Base-by-base conservation (phyloP, 1,140 invertebrate species). In the Stenopsyche tienmushanensis region DNA sequence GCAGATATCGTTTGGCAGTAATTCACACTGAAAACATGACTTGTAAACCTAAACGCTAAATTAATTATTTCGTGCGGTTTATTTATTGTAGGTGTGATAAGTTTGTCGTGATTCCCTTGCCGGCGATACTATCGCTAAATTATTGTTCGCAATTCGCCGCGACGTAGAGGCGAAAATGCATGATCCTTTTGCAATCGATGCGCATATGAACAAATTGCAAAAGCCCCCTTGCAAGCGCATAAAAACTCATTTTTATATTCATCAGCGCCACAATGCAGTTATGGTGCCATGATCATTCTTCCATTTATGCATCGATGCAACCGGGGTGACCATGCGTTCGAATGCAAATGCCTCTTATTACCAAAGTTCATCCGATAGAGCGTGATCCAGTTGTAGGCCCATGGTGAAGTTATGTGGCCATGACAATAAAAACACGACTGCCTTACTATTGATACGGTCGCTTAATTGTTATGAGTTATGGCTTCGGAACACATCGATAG, bases 21-120 rank as follows among this genome's bases (percentile, higher is more conserved):
- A 57, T 39, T 45, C 55, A 58, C 55, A 23, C 41, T 21, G n/a
- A 20, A 24, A 26, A 24, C 57, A 60, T 47, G 44, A 45, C 41
- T 47, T 45, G 57, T 39, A 1, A 60, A 60, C 57, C 25, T 20
- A 47, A 60, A 45, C n/a, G 29, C 18, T 58, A 21, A 60, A 60
- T 60, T 60, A 47, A 60, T 60, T 60, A 60, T 60, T 60, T 45
- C 13, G 21, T 23, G 41, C 34, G 39, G 17, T 44, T 44, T 60
- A 26, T 60, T 60, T 60, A 47, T 23, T 41, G 8, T 41, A 10
- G 55, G 55, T 58, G 55, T 58, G 55, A 58, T 58, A 58, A 58
- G 50, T 47, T 47, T 29, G 52, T 54, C 52, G 52, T 54, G 52
- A 54, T 54, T 54, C 52, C 23, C 47, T 49, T 20, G 21, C 13